Conservation (phyloP, 1,140 invertebrate genomes). For the Trinorchestia longiramus region DNA sequence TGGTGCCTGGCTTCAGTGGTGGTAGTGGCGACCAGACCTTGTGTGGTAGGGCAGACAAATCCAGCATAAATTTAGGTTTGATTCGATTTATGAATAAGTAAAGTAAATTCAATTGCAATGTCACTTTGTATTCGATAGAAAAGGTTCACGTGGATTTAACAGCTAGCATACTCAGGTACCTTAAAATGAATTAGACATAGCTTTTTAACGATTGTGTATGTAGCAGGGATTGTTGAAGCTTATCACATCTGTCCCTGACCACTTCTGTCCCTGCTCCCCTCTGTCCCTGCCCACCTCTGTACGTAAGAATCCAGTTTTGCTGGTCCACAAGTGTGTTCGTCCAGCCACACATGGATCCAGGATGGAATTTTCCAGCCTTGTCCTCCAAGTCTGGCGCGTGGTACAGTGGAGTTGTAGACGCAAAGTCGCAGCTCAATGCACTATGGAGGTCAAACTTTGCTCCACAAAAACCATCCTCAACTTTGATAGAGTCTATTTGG, state of each 20-base stretch:
- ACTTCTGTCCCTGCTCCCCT: not conserved
- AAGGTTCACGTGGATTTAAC: too few relatives aligned
- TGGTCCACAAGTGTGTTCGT: slow-evolving; percentile 17
- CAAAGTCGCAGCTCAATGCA: not conserved
- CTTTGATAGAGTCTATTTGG: not conserved
- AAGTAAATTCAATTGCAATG: too few relatives aligned
- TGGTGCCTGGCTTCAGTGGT: not conserved
- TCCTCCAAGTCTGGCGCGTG: not conserved
- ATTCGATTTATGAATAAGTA: too few relatives aligned
- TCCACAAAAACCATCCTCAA: not conserved
- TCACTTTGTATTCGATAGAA: too few relatives aligned
- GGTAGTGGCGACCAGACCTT: not conserved
- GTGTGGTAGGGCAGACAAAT: too few relatives aligned
- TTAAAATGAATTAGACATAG: too few relatives aligned
- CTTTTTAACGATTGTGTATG: too few relatives aligned
- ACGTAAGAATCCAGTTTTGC: not conserved
- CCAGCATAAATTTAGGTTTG: too few relatives aligned
- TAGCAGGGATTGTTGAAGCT: too few relatives aligned
- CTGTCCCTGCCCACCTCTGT: not conserved
- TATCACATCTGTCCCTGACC: not conserved
- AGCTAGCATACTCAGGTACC: too few relatives aligned
- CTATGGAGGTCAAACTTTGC: not conserved
- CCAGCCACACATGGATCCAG: slow-evolving; percentile 1
- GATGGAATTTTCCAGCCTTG: not conserved
- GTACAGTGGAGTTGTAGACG: not conserved